Evolutionary conservation across 2,888 invertebrate species (phyloP).

Genomic region (Morinoia aosen): DNA sequence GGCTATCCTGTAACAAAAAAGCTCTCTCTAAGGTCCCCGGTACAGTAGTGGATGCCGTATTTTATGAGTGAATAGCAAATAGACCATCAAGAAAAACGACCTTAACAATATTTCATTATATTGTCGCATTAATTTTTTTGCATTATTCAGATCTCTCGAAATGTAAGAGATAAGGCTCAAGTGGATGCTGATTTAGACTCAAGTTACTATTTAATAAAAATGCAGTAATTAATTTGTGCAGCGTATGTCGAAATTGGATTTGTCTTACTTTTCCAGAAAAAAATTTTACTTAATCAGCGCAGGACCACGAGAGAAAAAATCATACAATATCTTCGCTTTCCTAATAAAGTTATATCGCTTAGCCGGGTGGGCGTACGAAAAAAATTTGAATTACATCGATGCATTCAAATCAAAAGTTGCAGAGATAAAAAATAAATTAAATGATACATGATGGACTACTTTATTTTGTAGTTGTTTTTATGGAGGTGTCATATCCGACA

Average conservation of each 20-base stretch:
- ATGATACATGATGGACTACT: no score
- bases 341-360: no score
- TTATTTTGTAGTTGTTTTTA: not conserved
- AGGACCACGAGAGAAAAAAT: not conserved
- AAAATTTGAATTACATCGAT: no score
- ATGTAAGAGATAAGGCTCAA: not conserved
- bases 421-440: no score
- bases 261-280: not conserved
- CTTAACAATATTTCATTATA: no score
- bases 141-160: no score
- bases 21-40: not conserved
- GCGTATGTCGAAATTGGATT: no score
- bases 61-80: not conserved
- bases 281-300: not conserved
- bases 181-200: not conserved
- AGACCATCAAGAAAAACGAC: not conserved
- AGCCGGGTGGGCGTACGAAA: no score
- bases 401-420: no score
- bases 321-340: no score
- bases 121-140: no score
- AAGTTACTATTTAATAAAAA: not conserved
- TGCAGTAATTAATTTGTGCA: no score
- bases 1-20: constrained; percentile 51
- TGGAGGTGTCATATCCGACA: not conserved
- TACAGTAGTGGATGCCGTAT: not conserved